Percentiles rank a stretch among this genome's conserved stretches.
These are phyloP conservation scores for Chloroceryle aenea DNA, from an alignment of 2,113 vertebrate genomes.

Conservation along the genomic window DNA sequence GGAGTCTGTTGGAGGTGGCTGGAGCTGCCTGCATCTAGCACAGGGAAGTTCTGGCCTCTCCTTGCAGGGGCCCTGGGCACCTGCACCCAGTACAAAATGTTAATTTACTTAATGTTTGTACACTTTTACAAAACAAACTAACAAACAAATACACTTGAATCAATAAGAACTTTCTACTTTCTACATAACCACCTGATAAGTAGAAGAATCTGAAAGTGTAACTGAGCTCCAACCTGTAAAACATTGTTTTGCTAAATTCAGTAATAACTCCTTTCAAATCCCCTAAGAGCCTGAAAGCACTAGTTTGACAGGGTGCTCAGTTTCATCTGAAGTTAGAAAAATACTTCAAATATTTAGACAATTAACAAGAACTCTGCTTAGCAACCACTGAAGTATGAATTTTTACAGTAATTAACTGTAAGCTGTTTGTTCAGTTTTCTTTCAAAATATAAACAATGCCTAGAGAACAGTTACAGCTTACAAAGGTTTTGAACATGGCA, in stretches of 20 bases:
- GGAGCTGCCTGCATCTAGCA: background rate
- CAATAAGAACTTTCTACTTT: background rate
- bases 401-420: background rate
- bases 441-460: background rate
- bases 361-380: background rate
- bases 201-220: background rate
- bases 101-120: background rate
- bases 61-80: background rate
- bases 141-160: background rate
- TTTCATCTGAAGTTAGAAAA: background rate
- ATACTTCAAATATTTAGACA: background rate
- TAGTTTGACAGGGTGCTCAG: background rate
- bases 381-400: background rate
- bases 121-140: background rate
- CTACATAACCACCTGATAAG: background rate
- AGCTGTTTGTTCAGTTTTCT: background rate
- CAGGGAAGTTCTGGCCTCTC: background rate
- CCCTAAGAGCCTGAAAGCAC: background rate
- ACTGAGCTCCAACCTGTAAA: background rate
- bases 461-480: background rate
- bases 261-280: background rate
- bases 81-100: fast-evolving
- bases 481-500: too few species aligned
- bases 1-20: background rate
- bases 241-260: background rate